Percentiles rank a stretch among this genome's conserved stretches.
These are phyloP conservation scores for Diacarnus erythraeanus DNA, from an alignment of 37 sponge, comb jelly and placozoan genomes.

Conservation along the genomic window DNA sequence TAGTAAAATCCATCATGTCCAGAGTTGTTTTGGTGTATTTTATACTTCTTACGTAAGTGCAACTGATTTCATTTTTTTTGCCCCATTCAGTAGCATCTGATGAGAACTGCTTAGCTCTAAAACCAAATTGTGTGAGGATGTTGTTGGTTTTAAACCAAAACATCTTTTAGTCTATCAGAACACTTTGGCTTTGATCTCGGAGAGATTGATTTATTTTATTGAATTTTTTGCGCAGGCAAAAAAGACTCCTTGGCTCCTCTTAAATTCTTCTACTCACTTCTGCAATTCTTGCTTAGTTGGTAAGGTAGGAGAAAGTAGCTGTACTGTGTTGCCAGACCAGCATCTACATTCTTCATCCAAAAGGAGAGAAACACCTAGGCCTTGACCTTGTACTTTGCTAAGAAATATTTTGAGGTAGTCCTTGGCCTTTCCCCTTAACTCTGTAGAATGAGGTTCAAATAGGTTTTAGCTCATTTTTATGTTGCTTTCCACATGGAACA, in stretches of 20 bases:
- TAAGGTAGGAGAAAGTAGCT: no score
- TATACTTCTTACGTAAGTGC: no score
- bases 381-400: slow-evolving; percentile 6
- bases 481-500: slow-evolving; percentile 39
- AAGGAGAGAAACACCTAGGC: slow-evolving; percentile 32
- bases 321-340: not conserved
- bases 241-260: no score
- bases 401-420: slow-evolving; percentile 1
- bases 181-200: slow-evolving; percentile 9
- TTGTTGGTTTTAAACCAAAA: not conserved
- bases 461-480: slow-evolving; percentile 1
- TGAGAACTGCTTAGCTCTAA: slow-evolving; percentile 19
- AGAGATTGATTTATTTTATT: no score
- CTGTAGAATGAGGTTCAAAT: slow-evolving; percentile 48
- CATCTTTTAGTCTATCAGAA: slow-evolving; percentile 5
- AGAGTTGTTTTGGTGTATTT: not conserved
- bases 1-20: slow-evolving; percentile 18
- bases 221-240: no score
- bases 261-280: no score
- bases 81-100: slow-evolving; percentile 32
- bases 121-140: slow-evolving; percentile 39
- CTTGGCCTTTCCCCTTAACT: slow-evolving; percentile 12
- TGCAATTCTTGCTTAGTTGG: no score
- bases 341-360: no score
- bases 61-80: not conserved